Base-by-base conservation (phyloP, 2,113 vertebrate genomes). In the Melanocharis versteri region DNA sequence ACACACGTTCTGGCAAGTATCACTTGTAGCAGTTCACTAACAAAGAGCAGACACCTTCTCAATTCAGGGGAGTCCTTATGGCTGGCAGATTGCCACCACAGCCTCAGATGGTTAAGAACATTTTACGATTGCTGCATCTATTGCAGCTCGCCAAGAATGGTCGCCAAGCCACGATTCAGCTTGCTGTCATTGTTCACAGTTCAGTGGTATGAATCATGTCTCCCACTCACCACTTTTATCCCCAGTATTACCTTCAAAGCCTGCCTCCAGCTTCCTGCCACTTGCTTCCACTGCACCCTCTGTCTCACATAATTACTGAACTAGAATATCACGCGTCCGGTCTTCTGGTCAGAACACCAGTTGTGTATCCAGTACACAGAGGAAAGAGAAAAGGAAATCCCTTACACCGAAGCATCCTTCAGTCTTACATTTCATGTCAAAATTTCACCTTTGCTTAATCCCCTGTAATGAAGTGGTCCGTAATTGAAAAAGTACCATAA, bases 241-340 rank as follows among this genome's bases (percentile, higher is more conserved):
- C 35, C 40, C 44, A 27, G 39, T 62, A 80, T 86, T 92, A 44
- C 94, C 95, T 97, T 96, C 93, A 96, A 92, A 95, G 90, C 35
- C 92, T 81, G 90, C 88, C 92, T 69, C 72, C 93, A 90, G 71
- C 62, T 95, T 96, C 94, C 94, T 83, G 58, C 42, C 93, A 92
- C 69, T 93, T 92, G 88, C 53, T 96, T 66, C 68, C 71, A 53
- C 71, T 24, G n/a, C 40, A 54, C 15, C 15, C 51, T 83, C 42
- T 64, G 4, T 72, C 66, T 77, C 86, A 42, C 19, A 11, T 35
- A 83, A 30, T 70, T 62, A 69, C 89, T 54, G 71, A 80, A 39
- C 76, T n/a, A 54, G 50, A 89, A 77, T 92, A 45, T 70, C 54
- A 33, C 2, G 0, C 4, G 1, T 92, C 88, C 22, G 1, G n/a